Evolutionary conservation across 2,797 vertebrate genomes (phyloP).

Genomic region (Buphagus erythrorhynchus): DNA sequence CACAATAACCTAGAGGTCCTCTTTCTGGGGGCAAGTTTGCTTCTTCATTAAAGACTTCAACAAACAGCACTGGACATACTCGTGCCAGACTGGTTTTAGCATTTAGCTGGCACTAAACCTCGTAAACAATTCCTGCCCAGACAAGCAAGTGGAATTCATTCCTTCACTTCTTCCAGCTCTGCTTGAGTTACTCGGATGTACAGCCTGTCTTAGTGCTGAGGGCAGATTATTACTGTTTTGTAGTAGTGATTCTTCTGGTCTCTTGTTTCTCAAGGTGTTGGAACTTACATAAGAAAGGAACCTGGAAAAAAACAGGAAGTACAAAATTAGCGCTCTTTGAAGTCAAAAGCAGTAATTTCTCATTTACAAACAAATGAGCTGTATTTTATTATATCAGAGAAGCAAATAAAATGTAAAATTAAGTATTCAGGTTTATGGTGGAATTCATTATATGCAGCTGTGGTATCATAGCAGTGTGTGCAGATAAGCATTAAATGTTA

Average conservation of each 20-base stretch:
- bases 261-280: background rate
- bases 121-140: conserved; percentile 2
- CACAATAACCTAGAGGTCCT: background rate
- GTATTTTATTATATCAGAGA: background rate
- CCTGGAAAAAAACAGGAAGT: background rate
- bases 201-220: background rate
- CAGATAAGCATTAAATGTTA: background rate
- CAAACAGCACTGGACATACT: background rate
- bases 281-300: background rate
- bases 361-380: background rate
- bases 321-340: background rate
- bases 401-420: background rate
- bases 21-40: background rate
- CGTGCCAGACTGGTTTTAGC: conserved; percentile 15
- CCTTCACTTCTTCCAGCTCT: background rate
- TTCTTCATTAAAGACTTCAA: background rate
- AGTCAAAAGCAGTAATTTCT: background rate
- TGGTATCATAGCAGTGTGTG: background rate
- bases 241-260: background rate
- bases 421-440: background rate
- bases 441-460: background rate
- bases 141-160: conserved; percentile 7
- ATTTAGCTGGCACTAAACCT: conserved; percentile 4
- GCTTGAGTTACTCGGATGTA: background rate
- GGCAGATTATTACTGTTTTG: background rate